A percentile compares a stretch with the other conserved stretches of the same genome.
Evolutionary conservation across 2,113 vertebrate genomes (phyloP).

Genomic region (Rattus rattus): DNA sequence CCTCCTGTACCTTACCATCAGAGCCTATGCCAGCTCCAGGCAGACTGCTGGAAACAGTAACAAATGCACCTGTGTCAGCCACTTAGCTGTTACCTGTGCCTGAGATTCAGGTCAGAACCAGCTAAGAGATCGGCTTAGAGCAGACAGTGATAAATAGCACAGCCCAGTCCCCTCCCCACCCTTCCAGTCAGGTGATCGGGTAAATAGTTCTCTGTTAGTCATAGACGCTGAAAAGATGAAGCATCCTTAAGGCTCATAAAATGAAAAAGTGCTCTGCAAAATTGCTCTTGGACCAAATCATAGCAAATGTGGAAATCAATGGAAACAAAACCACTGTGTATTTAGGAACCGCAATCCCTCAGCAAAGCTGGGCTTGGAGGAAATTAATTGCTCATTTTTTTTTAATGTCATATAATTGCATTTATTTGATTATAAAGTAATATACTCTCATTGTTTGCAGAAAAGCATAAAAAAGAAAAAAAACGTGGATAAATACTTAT

Average conservation of each 20-base stretch:
- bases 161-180: not conserved
- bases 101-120: not conserved
- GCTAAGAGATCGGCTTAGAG: not conserved
- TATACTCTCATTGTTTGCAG: conserved; percentile 5
- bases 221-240: conserved; percentile 40
- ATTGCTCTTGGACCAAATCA: conserved; percentile 39
- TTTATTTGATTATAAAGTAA: conserved; percentile 66
- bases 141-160: not conserved
- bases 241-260: conserved; percentile 17
- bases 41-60: not conserved
- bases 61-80: not conserved
- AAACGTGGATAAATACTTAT: not conserved
- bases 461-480: conserved; percentile 45
- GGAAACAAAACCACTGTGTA: conserved; percentile 37
- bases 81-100: not conserved
- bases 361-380: conserved; percentile 33
- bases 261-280: conserved; percentile 13
- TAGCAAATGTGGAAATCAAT: conserved; percentile 65
- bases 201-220: conserved; percentile 14
- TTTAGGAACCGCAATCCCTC: conserved; percentile 32
- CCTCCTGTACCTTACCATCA: not conserved
- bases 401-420: conserved; percentile 34
- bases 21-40: not conserved
- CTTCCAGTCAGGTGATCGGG: not conserved
- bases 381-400: conserved; percentile 69